Base-by-base conservation (phyloP, 2,888 invertebrate genomes). In the Sicus ferrugineus region DNA sequence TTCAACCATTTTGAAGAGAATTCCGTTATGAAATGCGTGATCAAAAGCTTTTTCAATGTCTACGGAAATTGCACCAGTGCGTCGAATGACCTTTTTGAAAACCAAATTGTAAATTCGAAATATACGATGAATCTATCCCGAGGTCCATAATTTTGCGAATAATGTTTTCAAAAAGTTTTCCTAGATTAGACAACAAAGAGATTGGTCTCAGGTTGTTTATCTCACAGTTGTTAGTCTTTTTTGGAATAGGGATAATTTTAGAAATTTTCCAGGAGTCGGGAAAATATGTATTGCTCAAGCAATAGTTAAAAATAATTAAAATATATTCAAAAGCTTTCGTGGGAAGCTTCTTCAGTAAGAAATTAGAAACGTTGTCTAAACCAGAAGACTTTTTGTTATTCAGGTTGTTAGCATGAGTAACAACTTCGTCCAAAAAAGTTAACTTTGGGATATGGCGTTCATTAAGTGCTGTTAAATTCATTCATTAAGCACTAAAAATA, bases 21-120 rank as follows among this genome's bases (percentile, higher is more conserved):
- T 64, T 21, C 66, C 70, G 1, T 68, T 62, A 5, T 66, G 66
- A 21, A 54, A 73, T 0, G 65, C 67, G n/a, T n/a, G n/a, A n/a
- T n/a, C n/a, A n/a, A n/a, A n/a, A n/a, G n/a, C n/a, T n/a, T n/a
- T 70, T 31, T 72, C 54, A 21, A 69, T 61, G 19, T 73, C 69
- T 2, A 72, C 50, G 0, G 67, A 69, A 30, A 69, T 64, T 1
- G 70, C 71, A 1, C 67, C 69, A 7, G 72, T 71, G 19, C 67
- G 65, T 4, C 4, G 31, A 59, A 73, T 46, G n/a, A 68, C 70
- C 11, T 42, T 67, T n/a, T 71, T 68, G 11, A 73, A 56, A n/a
- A 0, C 70, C 72, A 48, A 73, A 71, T 50, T 73, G 67, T 6
- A 26, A 58, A 30, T 68, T 54, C 0, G 70, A 48, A 5, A 72